These are phyloP conservation scores for Listronotus oregonensis DNA, from an alignment of 1,140 invertebrate genomes.

Conservation along the genomic window DNA sequence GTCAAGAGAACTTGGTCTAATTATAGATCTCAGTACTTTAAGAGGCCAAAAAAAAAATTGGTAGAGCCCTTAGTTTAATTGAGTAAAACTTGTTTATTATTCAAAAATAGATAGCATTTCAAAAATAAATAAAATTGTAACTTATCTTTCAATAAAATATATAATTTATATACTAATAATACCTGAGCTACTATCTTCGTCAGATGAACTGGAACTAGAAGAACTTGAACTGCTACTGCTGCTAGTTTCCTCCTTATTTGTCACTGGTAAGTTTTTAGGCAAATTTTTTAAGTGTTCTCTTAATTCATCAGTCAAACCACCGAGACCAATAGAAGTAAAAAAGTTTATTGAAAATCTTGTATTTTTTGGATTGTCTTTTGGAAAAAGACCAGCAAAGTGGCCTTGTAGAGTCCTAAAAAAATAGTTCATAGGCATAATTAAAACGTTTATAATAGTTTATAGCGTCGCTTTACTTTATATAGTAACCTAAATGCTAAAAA, in stretches of 20 bases:
- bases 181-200: conserved; percentile 36
- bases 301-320: conserved; percentile 93
- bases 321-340: conserved; percentile 97
- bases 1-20: no score
- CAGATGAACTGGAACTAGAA: conserved; percentile 27
- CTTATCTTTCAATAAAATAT: no score
- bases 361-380: conserved; percentile 93
- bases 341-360: conserved; percentile 99
- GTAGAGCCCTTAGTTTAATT: no score
- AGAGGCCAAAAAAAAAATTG: no score
- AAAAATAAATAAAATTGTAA: no score
- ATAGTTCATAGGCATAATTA: conserved; percentile 28
- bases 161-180: no score
- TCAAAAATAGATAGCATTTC: no score
- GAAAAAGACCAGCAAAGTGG: conserved; percentile 92
- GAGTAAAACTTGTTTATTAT: no score
- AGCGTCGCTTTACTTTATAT: no score
- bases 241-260: conserved; percentile 43
- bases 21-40: no score
- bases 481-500: neutral
- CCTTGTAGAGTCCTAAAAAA: conserved; percentile 75
- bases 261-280: conserved; percentile 64
- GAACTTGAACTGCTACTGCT: conserved; percentile 37
- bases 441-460: conserved; percentile 2
- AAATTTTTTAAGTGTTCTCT: conserved; percentile 87